A percentile compares a stretch with the other conserved stretches of the same genome.
Evolutionary conservation across 2,888 invertebrate species (phyloP).

Genomic region (Prosopocoilus inquinatus): DNA sequence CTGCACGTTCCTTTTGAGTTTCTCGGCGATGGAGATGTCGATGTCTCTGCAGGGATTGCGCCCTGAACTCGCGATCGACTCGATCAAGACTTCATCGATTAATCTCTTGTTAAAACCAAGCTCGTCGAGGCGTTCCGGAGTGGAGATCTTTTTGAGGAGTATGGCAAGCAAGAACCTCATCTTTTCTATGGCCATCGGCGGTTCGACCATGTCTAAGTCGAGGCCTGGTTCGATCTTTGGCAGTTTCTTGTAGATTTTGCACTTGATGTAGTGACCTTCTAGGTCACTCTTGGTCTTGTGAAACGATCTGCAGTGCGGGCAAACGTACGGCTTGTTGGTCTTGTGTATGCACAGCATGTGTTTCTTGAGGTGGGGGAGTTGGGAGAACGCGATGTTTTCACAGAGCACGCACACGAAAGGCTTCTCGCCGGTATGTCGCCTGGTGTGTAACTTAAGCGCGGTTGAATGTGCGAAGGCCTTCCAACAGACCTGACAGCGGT

Average conservation of each 20-base stretch:
- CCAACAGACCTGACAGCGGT: constrained; percentile 76
- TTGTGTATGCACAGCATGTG: constrained; percentile 86
- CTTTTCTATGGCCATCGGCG: constrained; percentile 66
- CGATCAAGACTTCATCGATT: constrained; percentile 78
- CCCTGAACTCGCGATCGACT: constrained; percentile 74
- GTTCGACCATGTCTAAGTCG: constrained; percentile 42
- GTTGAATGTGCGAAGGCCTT: constrained; percentile 82
- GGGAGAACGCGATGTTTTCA: constrained; percentile 70
- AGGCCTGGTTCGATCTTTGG: constrained; percentile 33
- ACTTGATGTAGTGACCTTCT: constrained; percentile 61
- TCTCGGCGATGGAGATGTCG: constrained; percentile 59
- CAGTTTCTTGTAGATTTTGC: constrained; percentile 47
- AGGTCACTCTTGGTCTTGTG: constrained; percentile 75
- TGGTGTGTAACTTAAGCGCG: constrained; percentile 77
- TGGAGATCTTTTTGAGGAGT: constrained; percentile 78
- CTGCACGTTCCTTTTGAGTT: constrained; percentile 72
- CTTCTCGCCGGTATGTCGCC: constrained; percentile 82
- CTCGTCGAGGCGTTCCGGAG: constrained; percentile 72
- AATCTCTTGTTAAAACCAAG: constrained; percentile 72
- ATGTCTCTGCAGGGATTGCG: constrained; percentile 63
- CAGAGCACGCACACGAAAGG: constrained; percentile 75
- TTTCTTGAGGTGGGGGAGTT: constrained; percentile 82
- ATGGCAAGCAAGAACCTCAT: constrained; percentile 80
- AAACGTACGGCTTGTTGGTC: constrained; percentile 74
- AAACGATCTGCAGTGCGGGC: constrained; percentile 68